These are phyloP conservation scores for Leptinotarsa defecta DNA, from an alignment of 1,140 invertebrate species.

Conservation along the genomic window DNA sequence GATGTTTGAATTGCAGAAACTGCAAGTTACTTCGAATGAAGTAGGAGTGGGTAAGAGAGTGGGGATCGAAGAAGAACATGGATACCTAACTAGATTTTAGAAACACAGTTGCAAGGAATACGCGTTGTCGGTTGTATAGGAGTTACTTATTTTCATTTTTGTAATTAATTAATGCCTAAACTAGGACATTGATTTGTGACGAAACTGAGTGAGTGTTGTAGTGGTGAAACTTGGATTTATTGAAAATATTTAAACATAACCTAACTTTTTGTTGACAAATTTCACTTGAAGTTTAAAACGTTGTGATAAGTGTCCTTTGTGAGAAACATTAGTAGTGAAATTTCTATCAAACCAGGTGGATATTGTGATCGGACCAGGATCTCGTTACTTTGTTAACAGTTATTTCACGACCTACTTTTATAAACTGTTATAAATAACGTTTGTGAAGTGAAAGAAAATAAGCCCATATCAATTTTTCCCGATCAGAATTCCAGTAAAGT, in stretches of 20 bases:
- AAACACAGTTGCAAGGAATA: conserved; percentile 17
- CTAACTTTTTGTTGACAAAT: conserved; percentile 23
- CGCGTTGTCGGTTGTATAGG: conserved; percentile 33
- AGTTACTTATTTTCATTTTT: conserved; percentile 34
- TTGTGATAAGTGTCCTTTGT: conserved; percentile 17
- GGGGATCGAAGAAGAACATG: conserved; percentile 17
- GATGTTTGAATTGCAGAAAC: not conserved
- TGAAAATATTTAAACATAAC: conserved; percentile 14
- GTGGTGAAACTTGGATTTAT: conserved; percentile 4
- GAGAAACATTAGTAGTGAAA: not conserved
- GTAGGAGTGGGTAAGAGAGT: conserved; percentile 1
- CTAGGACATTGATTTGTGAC: not conserved
- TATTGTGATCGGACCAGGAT: conserved; percentile 11
- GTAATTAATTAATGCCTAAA: conserved; percentile 32
- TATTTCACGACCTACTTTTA: conserved; percentile 41
- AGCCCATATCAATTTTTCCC: conserved; percentile 8
- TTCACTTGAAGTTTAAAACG: conserved; percentile 14
- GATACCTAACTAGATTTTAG: not conserved
- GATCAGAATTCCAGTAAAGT: not conserved
- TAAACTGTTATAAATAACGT: conserved; percentile 22
- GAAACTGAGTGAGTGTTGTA: not conserved
- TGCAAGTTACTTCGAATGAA: conserved; percentile 4
- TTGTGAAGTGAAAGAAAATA: conserved; percentile 12
- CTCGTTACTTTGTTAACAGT: conserved; percentile 27
- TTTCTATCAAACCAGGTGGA: not conserved